Base-by-base conservation (phyloP, 1,140 invertebrate species). In the fruit fly (Drosophila melanogaster) region DNA sequence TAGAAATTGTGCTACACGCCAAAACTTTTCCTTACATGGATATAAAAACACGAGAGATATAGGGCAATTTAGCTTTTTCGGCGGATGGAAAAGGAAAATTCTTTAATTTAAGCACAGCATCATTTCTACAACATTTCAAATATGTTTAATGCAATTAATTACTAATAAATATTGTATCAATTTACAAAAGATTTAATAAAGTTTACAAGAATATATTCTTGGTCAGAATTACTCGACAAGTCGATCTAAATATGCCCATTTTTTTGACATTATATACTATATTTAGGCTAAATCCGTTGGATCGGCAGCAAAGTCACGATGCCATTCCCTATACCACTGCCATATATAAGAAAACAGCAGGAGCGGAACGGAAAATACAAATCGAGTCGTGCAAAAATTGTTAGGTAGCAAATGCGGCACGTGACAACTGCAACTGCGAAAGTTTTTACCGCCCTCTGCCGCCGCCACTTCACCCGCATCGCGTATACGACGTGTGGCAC, bases 341-440 rank as follows among this genome's bases (percentile, higher is more conserved):
- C 57, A 71, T 57, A 46, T 40, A 26, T 38, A 22, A 15, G 49
- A 73, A 72, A 73, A 53, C 58, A 15, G 38, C 19, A 38, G 26
- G 1, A 17, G 38, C 26, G 26, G 37, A 51, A n/a, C n/a, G 49
- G n/a, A 50, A 56, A 74, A 56, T 46, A 64, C 38, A 62, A 70
- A 57, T 70, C 58, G 55, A 69, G 40, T 35, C 10, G 53, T 50
- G 44, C 55, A 60, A 75, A 81, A 87, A 75, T 85, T 74, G 81
- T 85, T 81, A 85, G 79, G 70, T 84, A 79, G 75, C 65, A 76
- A 81, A 75, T 78, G 64, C 54, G 78, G 75, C 67, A 87, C 79
- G 83, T 86, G 81, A 87, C 78, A 87, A 87, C 60, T 87, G 79
- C 83, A 86, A 75, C 65, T 64, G 64, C 49, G 47, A 75, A 85